Evolutionary conservation across 2,888 invertebrate genomes (phyloP).

Genomic region (Cryptus armator): DNA sequence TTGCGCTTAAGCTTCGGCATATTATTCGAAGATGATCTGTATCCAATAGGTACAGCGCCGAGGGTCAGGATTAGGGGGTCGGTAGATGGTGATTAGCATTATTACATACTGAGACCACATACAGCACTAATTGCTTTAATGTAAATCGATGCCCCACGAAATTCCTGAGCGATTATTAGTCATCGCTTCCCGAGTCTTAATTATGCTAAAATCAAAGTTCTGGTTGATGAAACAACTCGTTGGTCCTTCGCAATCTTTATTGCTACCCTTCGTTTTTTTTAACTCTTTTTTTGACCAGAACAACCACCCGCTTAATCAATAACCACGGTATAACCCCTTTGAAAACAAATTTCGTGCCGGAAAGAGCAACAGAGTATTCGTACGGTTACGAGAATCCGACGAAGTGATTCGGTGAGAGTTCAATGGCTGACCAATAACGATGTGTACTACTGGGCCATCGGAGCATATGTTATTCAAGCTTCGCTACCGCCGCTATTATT

Average conservation of each 20-base stretch:
- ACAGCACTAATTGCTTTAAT: no score
- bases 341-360: background rate
- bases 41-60: no score
- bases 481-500: conserved; percentile 1
- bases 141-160: background rate
- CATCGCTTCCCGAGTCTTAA: background rate
- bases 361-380: background rate
- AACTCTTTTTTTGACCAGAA: background rate
- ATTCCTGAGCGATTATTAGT: background rate
- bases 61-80: background rate
- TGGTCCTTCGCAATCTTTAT: background rate
- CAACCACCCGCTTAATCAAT: background rate
- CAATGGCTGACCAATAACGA: conserved; percentile 13
- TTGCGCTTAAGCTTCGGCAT: no score
- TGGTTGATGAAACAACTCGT: background rate
- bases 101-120: no score
- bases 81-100: no score
- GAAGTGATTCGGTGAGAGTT: background rate
- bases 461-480: background rate
- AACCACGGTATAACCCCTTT: no score
- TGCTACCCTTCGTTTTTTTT: background rate
- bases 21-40: no score
- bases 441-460: background rate
- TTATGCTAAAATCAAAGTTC: background rate
- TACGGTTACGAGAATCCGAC: background rate